Conservation (phyloP, 2,113 vertebrate genomes). For the Entelurus aequoreus region DNA sequence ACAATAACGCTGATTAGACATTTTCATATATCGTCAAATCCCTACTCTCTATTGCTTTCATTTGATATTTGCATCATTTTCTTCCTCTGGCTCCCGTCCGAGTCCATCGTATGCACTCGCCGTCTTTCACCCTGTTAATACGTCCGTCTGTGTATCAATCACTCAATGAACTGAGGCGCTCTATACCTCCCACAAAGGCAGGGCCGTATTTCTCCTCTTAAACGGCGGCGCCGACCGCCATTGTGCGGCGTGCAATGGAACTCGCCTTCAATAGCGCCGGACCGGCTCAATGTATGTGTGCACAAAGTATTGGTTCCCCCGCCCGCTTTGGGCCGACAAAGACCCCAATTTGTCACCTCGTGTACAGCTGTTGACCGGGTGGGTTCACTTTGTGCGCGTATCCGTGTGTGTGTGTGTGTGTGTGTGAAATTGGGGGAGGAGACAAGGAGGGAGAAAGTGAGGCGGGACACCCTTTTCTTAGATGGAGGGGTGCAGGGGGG, state of each 20-base stretch:
- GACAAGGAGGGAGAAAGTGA: conserved; percentile 31
- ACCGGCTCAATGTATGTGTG: conserved; percentile 49
- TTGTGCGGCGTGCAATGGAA: conserved; percentile 58
- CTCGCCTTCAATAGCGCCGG: conserved; percentile 50
- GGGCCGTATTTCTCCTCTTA: conserved; percentile 68
- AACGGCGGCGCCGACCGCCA: conserved; percentile 50
- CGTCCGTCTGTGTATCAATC: conserved; percentile 62
- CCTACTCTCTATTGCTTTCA: background rate
- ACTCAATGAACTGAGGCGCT: conserved; percentile 66
- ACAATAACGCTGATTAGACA: too few species aligned
- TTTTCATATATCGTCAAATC: too few species aligned
- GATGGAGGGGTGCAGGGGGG: conserved; percentile 16
- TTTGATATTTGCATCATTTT: background rate
- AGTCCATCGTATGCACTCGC: conserved; percentile 3
- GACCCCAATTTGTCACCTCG: conserved; percentile 72
- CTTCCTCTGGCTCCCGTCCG: too few species aligned
- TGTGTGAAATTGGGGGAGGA: conserved; percentile 52
- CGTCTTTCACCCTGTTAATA: conserved; percentile 59
- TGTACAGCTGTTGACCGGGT: conserved; percentile 69
- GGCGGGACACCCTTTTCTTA: conserved; percentile 44
- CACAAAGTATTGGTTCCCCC: conserved; percentile 48
- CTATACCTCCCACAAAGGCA: conserved; percentile 67
- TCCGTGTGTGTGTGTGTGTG: conserved; percentile 37
- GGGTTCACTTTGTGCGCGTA: conserved; percentile 49
- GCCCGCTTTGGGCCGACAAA: conserved; percentile 65